Base-by-base conservation (phyloP, 2,797 vertebrate genomes). In the Manis crassicaudata region DNA sequence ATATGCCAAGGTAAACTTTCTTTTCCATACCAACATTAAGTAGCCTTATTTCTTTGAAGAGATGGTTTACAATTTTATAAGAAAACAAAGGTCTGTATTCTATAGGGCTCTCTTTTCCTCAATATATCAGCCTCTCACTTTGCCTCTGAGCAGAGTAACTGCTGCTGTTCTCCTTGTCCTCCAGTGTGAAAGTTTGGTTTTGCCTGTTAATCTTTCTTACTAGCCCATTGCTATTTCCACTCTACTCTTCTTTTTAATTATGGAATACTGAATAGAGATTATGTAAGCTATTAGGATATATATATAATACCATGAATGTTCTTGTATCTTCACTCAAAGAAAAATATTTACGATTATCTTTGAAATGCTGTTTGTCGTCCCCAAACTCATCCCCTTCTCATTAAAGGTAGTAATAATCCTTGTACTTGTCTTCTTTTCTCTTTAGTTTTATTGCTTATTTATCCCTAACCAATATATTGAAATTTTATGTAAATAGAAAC, bases 381-480 rank as follows among this genome's bases (percentile, higher is more conserved):
- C 25, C 29, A 16, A 13, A 32, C 46, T 5, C 62, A 62, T 14
- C 7, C 16, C 6, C 20, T 77, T 67, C 10, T 23, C 11, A 18
- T 93, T 73, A 76, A 10, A 88, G 52, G 54, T 83, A 90, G 23
- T 77, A 72, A 35, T 91, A 68, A 50, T 35, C 50, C 43, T 67
- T 65, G 21, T 75, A 58, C 21, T 92, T 84, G 37, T 63, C 18
- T 76, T 84, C 56, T 80, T 52, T 85, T 60, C 29, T 95, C 84
- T 87, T 68, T 75, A 93, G 46, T 50, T 92, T 93, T 84, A 52
- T 58, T 88, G 27, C 43, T 37, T 96, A 60, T 90, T 77, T 82
- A 46, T 88, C 29, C 12, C 58, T 89, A 92, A 83, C 70, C 4
- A 92, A 25, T 35, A 54, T 50, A 56, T 92, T 90, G 58, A 82